Conservation (phyloP, 2,113 vertebrate genomes). For the Turdus rufiventris region DNA sequence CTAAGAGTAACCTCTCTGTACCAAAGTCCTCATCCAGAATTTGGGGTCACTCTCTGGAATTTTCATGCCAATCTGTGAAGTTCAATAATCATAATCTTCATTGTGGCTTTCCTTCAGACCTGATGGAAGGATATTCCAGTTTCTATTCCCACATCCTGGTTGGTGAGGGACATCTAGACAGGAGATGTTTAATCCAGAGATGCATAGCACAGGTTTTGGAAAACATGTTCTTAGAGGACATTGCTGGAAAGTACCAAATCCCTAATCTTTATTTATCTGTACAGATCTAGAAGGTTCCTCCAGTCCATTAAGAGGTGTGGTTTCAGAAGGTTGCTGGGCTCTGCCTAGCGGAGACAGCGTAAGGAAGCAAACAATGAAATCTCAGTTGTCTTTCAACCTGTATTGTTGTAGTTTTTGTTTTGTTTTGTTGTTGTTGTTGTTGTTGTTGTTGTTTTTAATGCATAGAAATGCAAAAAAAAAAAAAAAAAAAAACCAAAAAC, state of each 20-base stretch:
- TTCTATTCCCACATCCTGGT: not conserved
- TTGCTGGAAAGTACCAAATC: not conserved
- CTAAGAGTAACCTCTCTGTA: not conserved
- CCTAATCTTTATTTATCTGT: not conserved
- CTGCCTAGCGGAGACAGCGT: not conserved
- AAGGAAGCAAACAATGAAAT: not conserved
- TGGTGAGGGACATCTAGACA: not conserved
- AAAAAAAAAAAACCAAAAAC: too few relatives aligned
- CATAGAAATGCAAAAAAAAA: not conserved
- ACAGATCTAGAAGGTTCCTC: not conserved
- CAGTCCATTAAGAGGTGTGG: not conserved
- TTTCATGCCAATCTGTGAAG: not conserved
- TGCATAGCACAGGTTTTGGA: not conserved
- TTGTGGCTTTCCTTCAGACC: not conserved
- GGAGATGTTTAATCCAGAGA: not conserved
- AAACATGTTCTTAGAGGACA: not conserved
- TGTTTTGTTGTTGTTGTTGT: too few relatives aligned
- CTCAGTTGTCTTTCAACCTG: not conserved
- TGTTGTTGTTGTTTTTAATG: not conserved
- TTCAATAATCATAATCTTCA: not conserved
- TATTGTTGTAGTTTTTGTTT: not conserved
- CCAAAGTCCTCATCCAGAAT: not conserved
- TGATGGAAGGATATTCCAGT: not conserved
- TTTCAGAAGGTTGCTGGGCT: not conserved
- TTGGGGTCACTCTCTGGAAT: not conserved